phyloP scores from a whole-genome alignment of 2,888 invertebrate genomes.

The Oegoconia quadripuncta region DNA sequence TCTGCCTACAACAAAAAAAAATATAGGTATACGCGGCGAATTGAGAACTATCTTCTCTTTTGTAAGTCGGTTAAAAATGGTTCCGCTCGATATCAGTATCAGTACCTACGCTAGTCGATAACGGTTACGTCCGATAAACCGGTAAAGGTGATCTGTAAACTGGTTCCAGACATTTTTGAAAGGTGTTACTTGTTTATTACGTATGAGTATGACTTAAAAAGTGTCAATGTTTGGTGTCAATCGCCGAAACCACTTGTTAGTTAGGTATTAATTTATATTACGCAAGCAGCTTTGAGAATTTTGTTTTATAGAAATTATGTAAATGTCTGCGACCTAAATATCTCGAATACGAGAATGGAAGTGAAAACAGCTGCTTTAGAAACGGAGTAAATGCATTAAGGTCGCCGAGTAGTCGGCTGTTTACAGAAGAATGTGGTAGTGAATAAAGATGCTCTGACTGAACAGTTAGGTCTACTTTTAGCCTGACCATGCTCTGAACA shows the following conservation, averaged over 20 bases:
- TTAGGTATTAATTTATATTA: slow-evolving; percentile 8
- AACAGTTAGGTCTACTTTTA: slow-evolving; percentile 67
- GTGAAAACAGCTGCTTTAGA: slow-evolving; percentile 10
- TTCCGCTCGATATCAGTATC: too few relatives aligned
- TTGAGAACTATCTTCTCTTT: too few relatives aligned
- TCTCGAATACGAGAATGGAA: background rate
- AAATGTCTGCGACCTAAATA: slow-evolving; percentile 8
- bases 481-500: slow-evolving; percentile 40
- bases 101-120: background rate
- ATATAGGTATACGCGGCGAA: too few relatives aligned
- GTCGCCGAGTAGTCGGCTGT: slow-evolving; percentile 29
- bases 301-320: slow-evolving; percentile 3
- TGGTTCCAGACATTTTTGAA: slow-evolving; percentile 55
- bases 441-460: slow-evolving; percentile 43
- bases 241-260: slow-evolving; percentile 5
- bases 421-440: slow-evolving; percentile 44
- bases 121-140: slow-evolving; percentile 23
- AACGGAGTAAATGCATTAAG: slow-evolving; percentile 39
- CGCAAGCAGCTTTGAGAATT: slow-evolving; percentile 6
- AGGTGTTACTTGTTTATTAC: slow-evolving; percentile 41
- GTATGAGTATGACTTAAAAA: slow-evolving; percentile 26
- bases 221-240: slow-evolving; percentile 23
- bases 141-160: slow-evolving; percentile 45
- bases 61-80: too few relatives aligned
- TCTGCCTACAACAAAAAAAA: too few relatives aligned